Base-by-base conservation (phyloP, 1,140 invertebrate genomes). In the Musca domestica region DNA sequence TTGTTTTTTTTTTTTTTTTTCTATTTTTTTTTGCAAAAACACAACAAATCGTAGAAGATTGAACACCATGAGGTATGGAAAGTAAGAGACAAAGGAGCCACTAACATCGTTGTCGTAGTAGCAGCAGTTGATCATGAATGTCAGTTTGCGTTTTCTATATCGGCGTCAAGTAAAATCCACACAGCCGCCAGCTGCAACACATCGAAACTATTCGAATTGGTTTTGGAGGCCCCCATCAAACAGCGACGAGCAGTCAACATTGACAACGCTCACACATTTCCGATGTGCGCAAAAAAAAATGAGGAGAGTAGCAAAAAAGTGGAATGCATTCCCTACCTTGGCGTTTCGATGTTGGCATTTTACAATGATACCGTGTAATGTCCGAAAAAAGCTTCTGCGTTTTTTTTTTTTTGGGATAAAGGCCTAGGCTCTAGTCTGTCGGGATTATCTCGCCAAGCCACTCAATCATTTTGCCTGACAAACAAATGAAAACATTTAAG, bases 81-180 rank as follows among this genome's bases (percentile, higher is more conserved):
- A 58, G 54, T 30, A 17, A 15, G 54, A 58, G 25, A 17, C 15
- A 23, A 14, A 12, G 23, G 52, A 12, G 17, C 15, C 5, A 48
- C 2, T 15, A 5, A n/a, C 47, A 19, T 48, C 10, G 15, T 15
- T 14, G 47, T 48, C 5, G 2, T 48, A n/a, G 47, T 20, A 30
- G 27, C 1, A n/a, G 54, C 17, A n/a, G 54, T 58, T 58, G 54
- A 58, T 58, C 54, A 58, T 58, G 54, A 58, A 58, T 58, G 54
- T 58, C 54, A 30, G 54, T 30, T 58, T 27, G 54, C 54, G 54
- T 58, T 58, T 58, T 58, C 54, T 58, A 58, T 58, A 58, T 58
- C 54, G 54, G 54, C 54, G 54, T 58, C 54, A 58, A 30, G 9
- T 30, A 30, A 58, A 58, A 58, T 58, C 14, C 54, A 58, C 54